Conservation (phyloP, 1,140 invertebrate species). For the Apis mellifera region Amel_HAv3.1 CM009931.2:12003001-12003500, state of each 20-base stretch:
- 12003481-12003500: not conserved
- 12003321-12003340: slow-evolving; percentile 42
- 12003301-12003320: slow-evolving; percentile 38
- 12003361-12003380: slow-evolving; percentile 5
- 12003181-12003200: not conserved
- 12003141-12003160: too few relatives aligned
- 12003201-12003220: not conserved
- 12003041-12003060: too few relatives aligned
- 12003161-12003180: too few relatives aligned
- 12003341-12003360: slow-evolving; percentile 39
- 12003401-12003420: slow-evolving; percentile 40
- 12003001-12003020: not conserved
- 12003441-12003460: slow-evolving; percentile 22
- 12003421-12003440: slow-evolving; percentile 19
- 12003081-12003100: not conserved
- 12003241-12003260: too few relatives aligned
- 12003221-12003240: not conserved
- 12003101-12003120: too few relatives aligned
- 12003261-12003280: slow-evolving; percentile 33
- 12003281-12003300: slow-evolving; percentile 41
- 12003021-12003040: not conserved
- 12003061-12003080: not conserved
- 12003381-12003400: slow-evolving; percentile 30
- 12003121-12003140: too few relatives aligned
- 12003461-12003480: not conserved